Evolutionary conservation across 2,888 invertebrate genomes (phyloP), one percentile per base, ranked within the genome.

Genomic region (Limnephilus rhombicus): DNA sequence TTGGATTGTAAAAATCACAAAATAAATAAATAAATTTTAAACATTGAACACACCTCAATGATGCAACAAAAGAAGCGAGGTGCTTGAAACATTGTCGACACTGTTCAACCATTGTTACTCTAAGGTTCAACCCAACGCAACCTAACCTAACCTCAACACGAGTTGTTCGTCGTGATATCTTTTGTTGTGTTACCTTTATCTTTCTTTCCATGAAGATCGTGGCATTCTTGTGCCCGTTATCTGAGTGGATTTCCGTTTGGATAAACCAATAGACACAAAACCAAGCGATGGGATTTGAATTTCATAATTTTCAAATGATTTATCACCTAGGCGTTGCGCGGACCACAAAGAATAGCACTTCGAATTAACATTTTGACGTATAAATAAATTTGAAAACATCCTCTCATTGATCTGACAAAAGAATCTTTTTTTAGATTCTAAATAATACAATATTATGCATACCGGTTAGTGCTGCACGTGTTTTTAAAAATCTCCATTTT

Each of bases 41-140:
- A 87, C 11, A 18, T 87, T 87, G 87, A 87, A n/a, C 9, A 87
- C 31, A 45, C 87, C 87, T 86, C 49, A 49, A 31, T 15, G 31
- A 53, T 18, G 29, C 31, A 87, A 53, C 29, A 87, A 31, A 87
- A 29, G 87, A 53, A 53, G 31, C 18, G 87, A 87, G 87, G 87
- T 68, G 87, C 53, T 34, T 31, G 68, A 87, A 87, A 87, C 49
- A 45, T 53, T 87, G 87, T 87, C 87, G 87, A 87, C 87, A 53
- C 49, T 18, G 53, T 15, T 53, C 31, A 53, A 68, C 18, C 53
- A 45, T 45, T 45, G 45, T 45, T 45, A 12, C 45, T 45, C 45
- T 45, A 45, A 45, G 45, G 45, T 45, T 45, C 68, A 34, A 87
- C 18, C 15, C 31, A 49, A 87, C 87, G 34, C 53, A 53, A 53